phyloP scores from a whole-genome alignment of 1,140 invertebrate genomes.

The Apis florea region DNA sequence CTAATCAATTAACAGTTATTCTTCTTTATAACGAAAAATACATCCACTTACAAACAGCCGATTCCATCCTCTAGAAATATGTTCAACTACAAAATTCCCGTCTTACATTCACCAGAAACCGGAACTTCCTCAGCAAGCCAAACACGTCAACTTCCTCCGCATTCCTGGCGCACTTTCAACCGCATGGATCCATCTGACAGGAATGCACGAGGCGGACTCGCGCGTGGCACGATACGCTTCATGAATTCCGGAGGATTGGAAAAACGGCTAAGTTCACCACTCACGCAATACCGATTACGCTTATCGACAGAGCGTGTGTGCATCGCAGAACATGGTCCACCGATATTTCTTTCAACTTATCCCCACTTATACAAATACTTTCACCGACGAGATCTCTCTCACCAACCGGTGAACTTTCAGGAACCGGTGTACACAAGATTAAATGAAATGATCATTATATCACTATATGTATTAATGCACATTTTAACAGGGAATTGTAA shows the following conservation, averaged over 20 bases:
- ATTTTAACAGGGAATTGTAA: no score
- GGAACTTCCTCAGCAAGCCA: neutral
- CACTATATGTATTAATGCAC: no score
- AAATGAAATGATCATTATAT: no score
- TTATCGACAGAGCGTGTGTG: conserved; percentile 37
- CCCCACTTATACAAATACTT: neutral
- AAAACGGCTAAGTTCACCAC: conserved; percentile 22
- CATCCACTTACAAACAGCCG: neutral
- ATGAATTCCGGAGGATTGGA: conserved; percentile 8
- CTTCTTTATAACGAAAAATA: neutral
- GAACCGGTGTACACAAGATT: neutral
- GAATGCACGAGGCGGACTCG: conserved; percentile 3
- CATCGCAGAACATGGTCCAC: conserved; percentile 17
- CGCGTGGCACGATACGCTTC: neutral
- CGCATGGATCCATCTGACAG: neutral
- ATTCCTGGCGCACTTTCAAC: conserved; percentile 3
- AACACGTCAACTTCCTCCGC: neutral
- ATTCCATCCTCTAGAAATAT: neutral
- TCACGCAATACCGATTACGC: conserved; percentile 17
- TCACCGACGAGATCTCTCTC: conserved; percentile 24
- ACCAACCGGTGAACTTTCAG: neutral
- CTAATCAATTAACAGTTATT: neutral
- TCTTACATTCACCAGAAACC: neutral
- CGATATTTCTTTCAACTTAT: conserved; percentile 18
- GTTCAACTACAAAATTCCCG: neutral